Evolutionary conservation across 1,140 invertebrate genomes (phyloP), one percentile per base, ranked within the genome.

Genomic region (Zaprionus tsacasi): DNA sequence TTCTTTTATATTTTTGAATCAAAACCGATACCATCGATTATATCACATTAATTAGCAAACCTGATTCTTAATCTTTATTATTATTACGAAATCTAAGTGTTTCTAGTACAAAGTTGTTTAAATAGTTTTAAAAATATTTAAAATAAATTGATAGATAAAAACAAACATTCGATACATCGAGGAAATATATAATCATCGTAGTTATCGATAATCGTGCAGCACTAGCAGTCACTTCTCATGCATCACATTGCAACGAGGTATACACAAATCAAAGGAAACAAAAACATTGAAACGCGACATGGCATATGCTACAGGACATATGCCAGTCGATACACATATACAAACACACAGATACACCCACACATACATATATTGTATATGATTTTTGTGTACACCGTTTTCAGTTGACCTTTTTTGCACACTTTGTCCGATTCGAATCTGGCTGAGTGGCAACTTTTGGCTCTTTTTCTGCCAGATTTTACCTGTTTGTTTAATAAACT

Each of bases 401-500:
- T 50, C 27, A 30, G 27, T 30, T 40, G 38, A 40, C 40, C 33
- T 12, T 35, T 33, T 27, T 50, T 68, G 33, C 33, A 35, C 30
- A 12, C n/a, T 43, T 45, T 43, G 55, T 36, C n/a, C 33, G 55
- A 57, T 38, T 35, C 38, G 64, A 66, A 70, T 75, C 72, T 70
- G 67, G 72, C 52, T 64, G 71, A 74, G 71, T 70, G 66, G 59
- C 58, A 58, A 70, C 68, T 57, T 57, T 70, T 69, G 66, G 54
- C 52, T 60, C 36, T 73, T 73, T 60, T 68, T 48, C 64, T 60
- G 70, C 45, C 45, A 59, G 67, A 75, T 75, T 70, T 75, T 30
- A 83, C 81, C 81, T 85, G 81, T 85, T 86, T 86, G 81, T 56
- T 85, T 85, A 85, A 85, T 81, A 78, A 81, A 85, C 52, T 69